phyloP scores from a whole-genome alignment of 1,140 invertebrate species.

The Pomacea maculata region DNA sequence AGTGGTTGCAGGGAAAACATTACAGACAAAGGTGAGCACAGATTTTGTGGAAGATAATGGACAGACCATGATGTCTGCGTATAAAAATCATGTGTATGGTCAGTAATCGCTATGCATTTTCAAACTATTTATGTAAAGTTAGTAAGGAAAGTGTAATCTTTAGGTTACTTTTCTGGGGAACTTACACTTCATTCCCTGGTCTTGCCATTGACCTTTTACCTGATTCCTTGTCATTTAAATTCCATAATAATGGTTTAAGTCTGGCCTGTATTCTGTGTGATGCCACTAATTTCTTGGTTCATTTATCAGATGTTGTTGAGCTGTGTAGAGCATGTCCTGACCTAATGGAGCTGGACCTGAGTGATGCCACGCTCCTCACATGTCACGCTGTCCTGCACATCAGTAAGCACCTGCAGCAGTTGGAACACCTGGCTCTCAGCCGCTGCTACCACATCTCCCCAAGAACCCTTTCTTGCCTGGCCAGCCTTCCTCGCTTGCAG shows the following conservation, averaged over 20 bases:
- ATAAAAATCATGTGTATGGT: too few species aligned
- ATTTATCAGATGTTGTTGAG: slow-evolving; percentile 72
- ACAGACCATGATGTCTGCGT: too few species aligned
- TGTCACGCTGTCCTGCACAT: slow-evolving; percentile 71
- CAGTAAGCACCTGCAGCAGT: slow-evolving; percentile 70
- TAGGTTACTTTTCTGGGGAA: too few species aligned
- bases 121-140: too few species aligned
- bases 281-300: too few species aligned
- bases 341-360: slow-evolving; percentile 85
- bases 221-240: neutral
- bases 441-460: slow-evolving; percentile 83
- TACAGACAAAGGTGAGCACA: slow-evolving; percentile 75
- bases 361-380: slow-evolving; percentile 81
- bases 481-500: slow-evolving; percentile 70
- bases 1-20: slow-evolving; percentile 81
- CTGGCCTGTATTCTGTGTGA: too few species aligned
- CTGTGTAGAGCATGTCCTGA: slow-evolving; percentile 75
- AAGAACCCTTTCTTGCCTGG: slow-evolving; percentile 70
- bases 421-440: slow-evolving; percentile 84
- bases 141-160: too few species aligned
- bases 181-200: too few species aligned
- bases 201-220: neutral
- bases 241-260: too few species aligned
- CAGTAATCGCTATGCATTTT: too few species aligned
- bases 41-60: too few species aligned